These are phyloP conservation scores for Meteorus colon DNA, from an alignment of 2,888 invertebrate genomes.

Conservation along the genomic window DNA sequence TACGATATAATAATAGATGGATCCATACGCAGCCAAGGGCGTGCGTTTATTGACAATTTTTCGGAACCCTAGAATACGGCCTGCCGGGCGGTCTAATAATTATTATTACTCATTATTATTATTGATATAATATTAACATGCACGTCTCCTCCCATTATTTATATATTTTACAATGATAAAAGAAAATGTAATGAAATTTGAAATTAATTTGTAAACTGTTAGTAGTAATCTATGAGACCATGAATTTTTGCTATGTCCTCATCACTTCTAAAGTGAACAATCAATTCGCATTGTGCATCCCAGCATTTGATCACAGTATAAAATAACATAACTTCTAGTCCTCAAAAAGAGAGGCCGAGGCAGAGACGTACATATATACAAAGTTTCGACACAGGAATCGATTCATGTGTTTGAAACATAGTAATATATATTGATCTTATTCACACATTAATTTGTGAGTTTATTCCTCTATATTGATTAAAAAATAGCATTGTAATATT, in stretches of 20 bases:
- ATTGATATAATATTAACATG: neutral
- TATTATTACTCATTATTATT: constrained; percentile 20
- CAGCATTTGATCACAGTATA: neutral
- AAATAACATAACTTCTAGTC: neutral
- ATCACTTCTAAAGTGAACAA: neutral
- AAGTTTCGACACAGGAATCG: constrained; percentile 11
- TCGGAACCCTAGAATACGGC: constrained; percentile 34
- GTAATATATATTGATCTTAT: neutral
- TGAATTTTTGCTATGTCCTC: neutral
- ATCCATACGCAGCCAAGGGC: constrained; percentile 59
- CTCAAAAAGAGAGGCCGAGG: neutral
- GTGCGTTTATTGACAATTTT: constrained; percentile 61
- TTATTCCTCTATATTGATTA: too few relatives aligned
- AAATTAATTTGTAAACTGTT: neutral
- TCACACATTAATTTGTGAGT: neutral
- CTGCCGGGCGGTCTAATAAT: constrained; percentile 43
- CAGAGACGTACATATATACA: too few relatives aligned
- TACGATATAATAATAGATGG: constrained; percentile 38
- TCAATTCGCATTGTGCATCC: neutral
- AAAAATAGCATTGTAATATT: too few relatives aligned
- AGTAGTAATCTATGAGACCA: neutral
- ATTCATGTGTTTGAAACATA: neutral
- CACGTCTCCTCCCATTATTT: neutral
- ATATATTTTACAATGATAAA: neutral
- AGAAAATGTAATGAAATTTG: neutral